These are phyloP conservation scores for Neopelma chrysocephalum DNA, from an alignment of 2,797 vertebrate genomes.

Conservation along the genomic window DNA sequence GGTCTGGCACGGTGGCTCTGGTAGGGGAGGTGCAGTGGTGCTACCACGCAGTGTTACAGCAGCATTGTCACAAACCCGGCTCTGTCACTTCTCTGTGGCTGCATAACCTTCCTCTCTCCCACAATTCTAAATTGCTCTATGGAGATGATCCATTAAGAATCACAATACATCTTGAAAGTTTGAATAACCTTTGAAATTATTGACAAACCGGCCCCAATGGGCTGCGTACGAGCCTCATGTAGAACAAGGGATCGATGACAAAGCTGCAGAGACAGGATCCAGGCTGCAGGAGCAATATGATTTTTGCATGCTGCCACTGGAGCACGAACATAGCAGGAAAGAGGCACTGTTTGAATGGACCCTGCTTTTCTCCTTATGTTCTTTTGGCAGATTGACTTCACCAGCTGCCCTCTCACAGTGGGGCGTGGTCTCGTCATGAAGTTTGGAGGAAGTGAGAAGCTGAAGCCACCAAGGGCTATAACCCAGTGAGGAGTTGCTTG, in stretches of 20 bases:
- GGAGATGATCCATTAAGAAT: constrained; percentile 62
- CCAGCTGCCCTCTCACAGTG: neutral
- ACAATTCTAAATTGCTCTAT: constrained; percentile 26
- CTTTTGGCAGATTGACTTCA: neutral
- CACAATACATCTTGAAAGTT: constrained; percentile 48
- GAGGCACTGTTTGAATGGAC: neutral
- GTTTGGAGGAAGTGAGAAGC: neutral
- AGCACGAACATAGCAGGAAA: neutral
- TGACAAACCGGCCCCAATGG: constrained; percentile 14
- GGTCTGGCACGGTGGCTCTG: neutral
- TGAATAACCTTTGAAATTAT: constrained; percentile 70
- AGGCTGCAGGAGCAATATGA: neutral
- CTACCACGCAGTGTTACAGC: neutral
- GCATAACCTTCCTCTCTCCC: constrained; percentile 43
- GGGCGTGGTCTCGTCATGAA: neutral
- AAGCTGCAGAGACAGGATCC: constrained; percentile 54
- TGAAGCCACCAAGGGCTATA: neutral
- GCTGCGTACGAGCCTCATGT: constrained; percentile 15
- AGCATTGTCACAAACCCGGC: neutral
- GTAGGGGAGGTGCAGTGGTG: neutral
- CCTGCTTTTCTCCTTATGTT: neutral
- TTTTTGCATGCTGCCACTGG: neutral
- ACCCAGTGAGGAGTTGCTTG: neutral
- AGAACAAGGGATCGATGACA: constrained; percentile 47
- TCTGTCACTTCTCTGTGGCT: neutral